A percentile compares a stretch with the other conserved stretches of the same genome.
phyloP scores from a whole-genome alignment of 2,888 invertebrate genomes.

The Criorhina ranunculi region DNA sequence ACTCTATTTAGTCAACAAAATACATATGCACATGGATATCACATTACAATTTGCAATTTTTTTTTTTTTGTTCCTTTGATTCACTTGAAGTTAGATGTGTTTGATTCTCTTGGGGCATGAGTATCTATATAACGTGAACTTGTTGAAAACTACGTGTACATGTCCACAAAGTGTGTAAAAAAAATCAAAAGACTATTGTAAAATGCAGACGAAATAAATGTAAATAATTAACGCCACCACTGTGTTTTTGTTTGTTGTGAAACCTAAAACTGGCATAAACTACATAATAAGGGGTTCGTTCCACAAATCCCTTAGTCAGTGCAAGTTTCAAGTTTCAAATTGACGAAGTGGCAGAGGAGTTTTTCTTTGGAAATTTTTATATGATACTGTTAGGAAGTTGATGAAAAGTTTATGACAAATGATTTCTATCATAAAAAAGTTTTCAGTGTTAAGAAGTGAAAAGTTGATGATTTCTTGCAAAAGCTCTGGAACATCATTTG shows the following conservation, averaged over 20 bases:
- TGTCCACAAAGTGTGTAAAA: conserved; percentile 3
- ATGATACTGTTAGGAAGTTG: neutral
- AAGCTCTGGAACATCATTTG: too few species aligned
- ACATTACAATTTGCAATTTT: conserved; percentile 10
- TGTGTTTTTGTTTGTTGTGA: conserved; percentile 38
- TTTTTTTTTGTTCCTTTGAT: neutral
- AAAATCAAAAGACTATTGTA: conserved; percentile 29
- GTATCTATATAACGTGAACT: conserved; percentile 19
- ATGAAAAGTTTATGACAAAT: neutral
- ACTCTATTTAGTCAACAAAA: conserved; percentile 11
- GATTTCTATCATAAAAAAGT: neutral
- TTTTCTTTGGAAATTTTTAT: conserved; percentile 8
- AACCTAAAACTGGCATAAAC: conserved; percentile 28
- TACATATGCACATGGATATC: too few species aligned
- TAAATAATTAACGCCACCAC: conserved; percentile 43
- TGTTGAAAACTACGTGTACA: conserved; percentile 27
- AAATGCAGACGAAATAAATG: conserved; percentile 25
- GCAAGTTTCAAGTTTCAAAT: conserved; percentile 45
- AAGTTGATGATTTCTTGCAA: neutral
- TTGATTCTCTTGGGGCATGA: neutral
- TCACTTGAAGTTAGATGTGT: neutral
- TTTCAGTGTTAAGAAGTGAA: neutral
- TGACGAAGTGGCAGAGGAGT: neutral
- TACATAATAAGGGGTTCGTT: conserved; percentile 45
- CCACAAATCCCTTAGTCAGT: conserved; percentile 38